Evolutionary conservation across 35 echinoderm and acorn worm genomes (phyloP), one percentile per base, ranked within the genome.

Genomic region (Diadema setosum): DNA sequence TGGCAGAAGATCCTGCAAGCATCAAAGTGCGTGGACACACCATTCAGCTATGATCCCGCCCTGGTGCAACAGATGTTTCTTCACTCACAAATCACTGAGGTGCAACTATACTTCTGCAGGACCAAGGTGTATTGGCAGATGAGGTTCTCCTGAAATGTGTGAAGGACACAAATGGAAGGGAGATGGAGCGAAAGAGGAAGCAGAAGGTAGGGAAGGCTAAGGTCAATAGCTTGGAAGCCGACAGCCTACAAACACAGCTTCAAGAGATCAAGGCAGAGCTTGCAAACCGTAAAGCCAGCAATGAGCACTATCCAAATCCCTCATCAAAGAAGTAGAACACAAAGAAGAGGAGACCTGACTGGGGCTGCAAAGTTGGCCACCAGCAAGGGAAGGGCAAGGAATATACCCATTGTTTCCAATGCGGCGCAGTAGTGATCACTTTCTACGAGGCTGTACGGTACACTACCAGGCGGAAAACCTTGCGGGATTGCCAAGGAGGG

Each of bases 241-340:
- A 70, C 20, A 85, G 40, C 8, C 64, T 9, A 43, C 44, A 52
- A 85, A 35, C 20, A n/a, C 55, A 73, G 16, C 35, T 85, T 5
- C 50, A 69, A 41, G 11, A 63, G 37, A 85, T 85, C 44, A 48
- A 85, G 25, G 83, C 83, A 24, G 83, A 85, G 5, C 37, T 85
- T 31, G 49, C 58, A 39, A 33, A 8, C 0, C 58, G 58, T 30
- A 63, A 85, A 4, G 25, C 52, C 20, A 48, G 26, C 11, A 63
- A 33, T 41, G 40, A 59, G 5, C 32, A 30, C 17, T 48, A 33
- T 63, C 2, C 26, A 9, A 11, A 31, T 31, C 18, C 49, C 31
- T 21, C 11, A 85, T 16, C 29, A 11, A 9, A 59, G 11, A 5
- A 52, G 36, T 4, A 34, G 37, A 0, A 14, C 58, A 30, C 32